Conservation (phyloP, 2,888 invertebrate genomes). For the Orthosia gracilis region DNA sequence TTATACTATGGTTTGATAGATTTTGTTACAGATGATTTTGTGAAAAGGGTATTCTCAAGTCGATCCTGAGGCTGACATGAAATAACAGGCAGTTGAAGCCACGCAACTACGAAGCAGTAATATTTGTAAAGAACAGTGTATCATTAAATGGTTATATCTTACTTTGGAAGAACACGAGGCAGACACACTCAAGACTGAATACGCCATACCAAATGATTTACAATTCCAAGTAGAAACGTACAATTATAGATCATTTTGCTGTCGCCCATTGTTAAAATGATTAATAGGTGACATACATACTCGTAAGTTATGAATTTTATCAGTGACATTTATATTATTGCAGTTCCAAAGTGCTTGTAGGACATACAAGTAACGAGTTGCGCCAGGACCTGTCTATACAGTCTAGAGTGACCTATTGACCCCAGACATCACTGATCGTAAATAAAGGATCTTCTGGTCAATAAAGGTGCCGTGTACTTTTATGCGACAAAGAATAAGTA, state of each 20-base stretch:
- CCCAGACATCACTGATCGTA: background rate
- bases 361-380: background rate
- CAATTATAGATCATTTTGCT: conserved; percentile 1
- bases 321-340: conserved; percentile 26
- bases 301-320: conserved; percentile 28
- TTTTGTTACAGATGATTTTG: background rate
- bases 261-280: conserved; percentile 12
- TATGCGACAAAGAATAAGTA: too few species aligned
- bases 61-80: too few species aligned
- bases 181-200: background rate
- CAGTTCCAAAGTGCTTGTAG: conserved; percentile 29
- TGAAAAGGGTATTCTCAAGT: background rate
- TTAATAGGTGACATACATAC: conserved; percentile 11
- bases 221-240: background rate
- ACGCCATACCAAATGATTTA: background rate
- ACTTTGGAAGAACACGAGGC: background rate
- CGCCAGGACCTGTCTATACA: conserved; percentile 4
- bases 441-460: background rate
- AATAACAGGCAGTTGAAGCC: too few species aligned
- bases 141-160: background rate
- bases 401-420: conserved; percentile 2
- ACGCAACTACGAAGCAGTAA: background rate
- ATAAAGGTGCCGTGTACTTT: background rate
- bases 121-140: background rate
- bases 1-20: background rate